Base-by-base conservation (phyloP, 2,888 invertebrate genomes). In the Cryptocephalus primarius region DNA sequence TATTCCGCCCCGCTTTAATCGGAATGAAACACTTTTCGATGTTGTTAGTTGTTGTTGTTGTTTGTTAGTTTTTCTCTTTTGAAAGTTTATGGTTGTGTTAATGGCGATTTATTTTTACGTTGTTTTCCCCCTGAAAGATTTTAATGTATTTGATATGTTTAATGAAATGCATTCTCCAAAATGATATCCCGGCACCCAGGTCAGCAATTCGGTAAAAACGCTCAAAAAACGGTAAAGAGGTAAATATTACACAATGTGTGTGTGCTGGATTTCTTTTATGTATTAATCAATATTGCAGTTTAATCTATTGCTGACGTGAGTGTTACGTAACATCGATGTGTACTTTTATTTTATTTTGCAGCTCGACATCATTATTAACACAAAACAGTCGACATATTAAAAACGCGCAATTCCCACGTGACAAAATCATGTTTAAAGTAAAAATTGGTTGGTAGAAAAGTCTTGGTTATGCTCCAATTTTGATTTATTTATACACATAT, bases 301-400 rank as follows among this genome's bases (percentile, higher is more conserved):
- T 61, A 61, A 65, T 66, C 68, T 69, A 70, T 70, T 70, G 69
- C 70, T 70, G 67, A 69, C 68, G 69, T 70, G 70, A 69, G 66
- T 70, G 69, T 69, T 69, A 68, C 66, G 45, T 51, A 48, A 50
- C 48, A 40, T 48, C 4, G 10, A 13, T 40, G 14, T 40, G 2
- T 54, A 48, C 42, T 51, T 49, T 39, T 47, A 38, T 45, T 48
- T 13, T 38, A 47, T 46, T 45, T 45, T 42, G 38, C 44, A 22
- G 22, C 22, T 34, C 12, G n/a, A 11, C 12, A 36, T 36, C 11
- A 4, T 36, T 12, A 36, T 36, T 36, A 36, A 36, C 36, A 36
- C n/a, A 36, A 36, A 36, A 36, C 22, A 22, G 22, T 22, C 22
- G 22, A 2, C 22, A 22, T 22, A 22, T 22, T 22, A 22, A 22